Evolutionary conservation across 2,888 invertebrate genomes (phyloP), one percentile per base, ranked within the genome.

Genomic region (Drosophila macrothrix): DNA sequence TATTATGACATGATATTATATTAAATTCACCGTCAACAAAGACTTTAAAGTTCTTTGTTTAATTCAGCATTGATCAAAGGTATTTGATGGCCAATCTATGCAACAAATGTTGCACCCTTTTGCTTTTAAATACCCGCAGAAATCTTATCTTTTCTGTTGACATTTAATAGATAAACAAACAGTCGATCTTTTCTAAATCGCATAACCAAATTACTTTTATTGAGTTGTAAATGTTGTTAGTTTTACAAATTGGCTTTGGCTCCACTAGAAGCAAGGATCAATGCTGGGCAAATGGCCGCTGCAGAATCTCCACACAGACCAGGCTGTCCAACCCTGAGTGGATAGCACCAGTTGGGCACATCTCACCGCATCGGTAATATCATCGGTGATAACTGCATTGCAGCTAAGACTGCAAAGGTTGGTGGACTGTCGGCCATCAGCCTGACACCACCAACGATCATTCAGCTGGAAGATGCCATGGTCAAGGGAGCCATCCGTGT

Each of bases 401-500:
- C 92, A 92, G 14, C 66, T 65, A 1, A 88, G 14, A 0, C 72
- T 56, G 35, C 92, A 92, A 10, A 73, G 83, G 7, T 92, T 92
- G 71, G 76, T 56, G 1, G 90, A 87, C 25, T 61, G 72, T 10
- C 75, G 67, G 33, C 82, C 80, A 28, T 58, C 78, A 0, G 88
- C 78, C 29, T 80, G 66, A 62, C 92, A 92, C 92, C 92, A 92
- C 67, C 85, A 92, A 25, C 73, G 75, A 63, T 92, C 83, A 69
- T 92, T 92, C 52, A 92, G 89, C 78, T 92, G 92, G 70, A 92
- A 92, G 41, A 92, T 79, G 49, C 92, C 92, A 35, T 83, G 93
- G 76, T 94, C 93, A 9, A 81, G 76, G 59, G 92, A 90, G 0
- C 94, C 94, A 76, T 95, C 93, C 1, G 75, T 71, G 80, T 94